Percentiles rank a stretch among this genome's conserved stretches.
phyloP scores from a whole-genome alignment of 2,113 vertebrate species.

The Rhinoptilus africanus region DNA sequence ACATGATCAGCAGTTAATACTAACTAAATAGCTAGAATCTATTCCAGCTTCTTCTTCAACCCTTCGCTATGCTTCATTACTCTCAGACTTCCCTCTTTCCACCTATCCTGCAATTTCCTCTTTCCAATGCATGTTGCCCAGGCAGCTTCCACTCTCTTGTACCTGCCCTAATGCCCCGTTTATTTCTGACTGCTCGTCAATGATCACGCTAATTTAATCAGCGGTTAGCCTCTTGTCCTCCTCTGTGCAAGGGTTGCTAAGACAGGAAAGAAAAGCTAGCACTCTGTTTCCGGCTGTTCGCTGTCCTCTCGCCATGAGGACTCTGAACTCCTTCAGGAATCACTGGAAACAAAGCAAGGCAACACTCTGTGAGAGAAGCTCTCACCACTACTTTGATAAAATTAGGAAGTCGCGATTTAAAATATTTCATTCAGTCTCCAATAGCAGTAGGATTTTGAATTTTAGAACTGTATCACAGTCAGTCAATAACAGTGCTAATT shows the following conservation, averaged over 20 bases:
- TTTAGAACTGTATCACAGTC: neutral
- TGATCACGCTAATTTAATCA: neutral
- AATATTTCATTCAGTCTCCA: neutral
- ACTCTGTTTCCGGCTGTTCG: neutral
- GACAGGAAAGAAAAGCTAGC: neutral
- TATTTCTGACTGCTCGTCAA: neutral
- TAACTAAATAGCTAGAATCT: neutral
- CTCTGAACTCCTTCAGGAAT: neutral
- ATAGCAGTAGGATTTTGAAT: neutral
- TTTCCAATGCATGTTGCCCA: accelerated
- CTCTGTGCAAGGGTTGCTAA: neutral
- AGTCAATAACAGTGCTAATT: neutral
- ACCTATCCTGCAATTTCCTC: neutral
- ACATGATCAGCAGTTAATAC: neutral
- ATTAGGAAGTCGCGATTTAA: neutral
- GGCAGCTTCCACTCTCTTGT: neutral
- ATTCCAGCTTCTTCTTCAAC: neutral
- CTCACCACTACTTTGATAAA: neutral
- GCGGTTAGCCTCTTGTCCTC: neutral
- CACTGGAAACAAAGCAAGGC: neutral
- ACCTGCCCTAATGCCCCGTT: accelerated
- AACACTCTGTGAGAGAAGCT: neutral
- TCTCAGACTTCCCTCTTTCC: neutral
- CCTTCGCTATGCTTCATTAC: neutral
- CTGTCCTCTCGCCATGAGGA: neutral